phyloP scores from a whole-genome alignment of 2,797 vertebrate genomes.

The Chaunax sp. region DNA sequence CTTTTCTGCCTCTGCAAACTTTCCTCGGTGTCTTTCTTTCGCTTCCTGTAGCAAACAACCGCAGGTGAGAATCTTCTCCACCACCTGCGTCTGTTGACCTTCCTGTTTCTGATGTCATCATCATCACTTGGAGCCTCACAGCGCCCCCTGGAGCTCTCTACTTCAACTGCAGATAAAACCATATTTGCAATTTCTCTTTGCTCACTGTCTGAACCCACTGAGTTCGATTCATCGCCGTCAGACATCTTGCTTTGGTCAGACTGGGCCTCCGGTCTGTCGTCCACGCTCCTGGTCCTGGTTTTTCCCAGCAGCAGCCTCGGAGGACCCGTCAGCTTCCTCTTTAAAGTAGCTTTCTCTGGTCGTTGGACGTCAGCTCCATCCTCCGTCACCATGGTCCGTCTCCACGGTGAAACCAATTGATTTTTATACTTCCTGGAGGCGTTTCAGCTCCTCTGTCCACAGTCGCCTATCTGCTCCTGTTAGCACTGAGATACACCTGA shows the following conservation, averaged over 20 bases:
- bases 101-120: conserved; percentile 8
- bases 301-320: conserved; percentile 72
- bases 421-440: conserved; percentile 4
- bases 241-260: too few species aligned
- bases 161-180: background rate
- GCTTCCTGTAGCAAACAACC: conserved; percentile 82
- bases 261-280: conserved; percentile 24
- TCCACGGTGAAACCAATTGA: background rate
- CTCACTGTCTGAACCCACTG: background rate
- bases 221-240: background rate
- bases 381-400: background rate
- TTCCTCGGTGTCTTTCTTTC: background rate
- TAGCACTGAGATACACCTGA: background rate
- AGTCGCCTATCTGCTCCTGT: conserved; percentile 7
- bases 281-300: conserved; percentile 21
- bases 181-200: background rate
- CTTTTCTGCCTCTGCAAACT: background rate
- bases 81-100: conserved; percentile 32
- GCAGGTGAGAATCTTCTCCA: conserved; percentile 70
- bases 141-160: conserved; percentile 12
- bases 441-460: background rate
- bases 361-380: background rate
- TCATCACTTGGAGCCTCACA: background rate
- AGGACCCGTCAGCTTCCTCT: conserved; percentile 72
- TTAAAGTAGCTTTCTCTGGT: conserved; percentile 45